phyloP scores from a whole-genome alignment of 1,140 invertebrate species.

The Latrodectus geometricus region DNA sequence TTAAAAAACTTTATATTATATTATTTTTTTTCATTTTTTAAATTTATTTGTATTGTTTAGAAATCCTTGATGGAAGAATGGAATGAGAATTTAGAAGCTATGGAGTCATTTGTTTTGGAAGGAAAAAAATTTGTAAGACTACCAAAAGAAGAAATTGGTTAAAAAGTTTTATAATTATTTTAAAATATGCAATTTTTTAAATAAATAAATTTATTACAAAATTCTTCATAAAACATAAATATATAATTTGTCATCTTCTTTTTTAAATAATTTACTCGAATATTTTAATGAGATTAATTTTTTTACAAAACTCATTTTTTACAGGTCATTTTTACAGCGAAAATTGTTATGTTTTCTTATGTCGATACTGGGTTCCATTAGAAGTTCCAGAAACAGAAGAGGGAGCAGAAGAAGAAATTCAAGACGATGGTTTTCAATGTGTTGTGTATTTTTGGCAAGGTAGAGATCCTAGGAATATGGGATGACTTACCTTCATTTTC shows the following conservation, averaged over 20 bases:
- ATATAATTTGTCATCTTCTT: too few species aligned
- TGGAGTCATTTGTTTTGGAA: conserved; percentile 98
- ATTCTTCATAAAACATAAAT: too few species aligned
- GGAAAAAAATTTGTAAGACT: conserved; percentile 96
- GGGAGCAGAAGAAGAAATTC: conserved; percentile 74
- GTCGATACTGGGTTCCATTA: conserved; percentile 89
- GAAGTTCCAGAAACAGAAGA: conserved; percentile 71
- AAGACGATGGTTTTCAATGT: conserved; percentile 92
- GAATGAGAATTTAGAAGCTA: conserved; percentile 95
- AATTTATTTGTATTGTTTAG: too few species aligned
- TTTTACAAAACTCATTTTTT: too few species aligned
- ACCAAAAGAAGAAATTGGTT: conserved; percentile 93
- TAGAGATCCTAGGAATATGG: conserved; percentile 96
- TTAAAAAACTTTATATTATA: too few species aligned
- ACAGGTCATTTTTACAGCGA: conserved; percentile 87
- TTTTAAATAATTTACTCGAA: too few species aligned
- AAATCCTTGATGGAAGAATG: conserved; percentile 89
- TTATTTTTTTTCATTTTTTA: conserved; percentile 10
- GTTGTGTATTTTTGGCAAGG: conserved; percentile 99
- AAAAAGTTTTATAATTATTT: conserved; percentile 63
- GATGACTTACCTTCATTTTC: conserved; percentile 99
- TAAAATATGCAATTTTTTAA: too few species aligned
- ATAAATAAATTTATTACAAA: too few species aligned
- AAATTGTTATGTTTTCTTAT: conserved; percentile 98
- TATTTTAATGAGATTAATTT: too few species aligned